Evolutionary conservation across 2,113 vertebrate species (phyloP).

Genomic region (Myotis brandtii): DNA sequence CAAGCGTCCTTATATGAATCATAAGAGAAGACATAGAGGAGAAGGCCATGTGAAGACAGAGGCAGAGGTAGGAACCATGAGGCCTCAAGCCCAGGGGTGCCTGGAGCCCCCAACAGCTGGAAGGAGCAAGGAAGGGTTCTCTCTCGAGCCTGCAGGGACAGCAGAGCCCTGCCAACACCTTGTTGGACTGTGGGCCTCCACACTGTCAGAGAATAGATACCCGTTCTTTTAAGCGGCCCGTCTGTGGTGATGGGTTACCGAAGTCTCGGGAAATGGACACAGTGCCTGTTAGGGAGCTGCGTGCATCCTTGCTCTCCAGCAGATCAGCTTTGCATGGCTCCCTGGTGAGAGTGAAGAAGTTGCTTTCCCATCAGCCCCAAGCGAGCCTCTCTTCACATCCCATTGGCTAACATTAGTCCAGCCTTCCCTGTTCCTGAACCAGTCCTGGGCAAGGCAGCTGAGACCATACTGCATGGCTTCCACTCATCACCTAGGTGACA

Average conservation of each 20-base stretch:
- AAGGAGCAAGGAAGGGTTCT: not conserved
- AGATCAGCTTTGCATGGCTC: too few relatives aligned
- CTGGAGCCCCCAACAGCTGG: not conserved
- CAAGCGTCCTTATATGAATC: not conserved
- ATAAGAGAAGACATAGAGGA: not conserved
- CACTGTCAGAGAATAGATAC: not conserved
- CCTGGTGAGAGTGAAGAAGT: not conserved
- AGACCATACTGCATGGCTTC: rapidly evolving
- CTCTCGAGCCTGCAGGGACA: not conserved
- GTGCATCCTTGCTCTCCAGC: not conserved
- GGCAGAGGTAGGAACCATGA: not conserved
- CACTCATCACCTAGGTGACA: not conserved
- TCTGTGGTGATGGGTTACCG: not conserved
- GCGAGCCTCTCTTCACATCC: too few relatives aligned
- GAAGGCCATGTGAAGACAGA: not conserved
- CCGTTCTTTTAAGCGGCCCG: not conserved
- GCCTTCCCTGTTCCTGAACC: not conserved
- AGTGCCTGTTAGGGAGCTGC: not conserved
- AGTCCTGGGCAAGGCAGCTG: not conserved
- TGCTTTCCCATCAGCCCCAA: not conserved
- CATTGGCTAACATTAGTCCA: rapidly evolving
- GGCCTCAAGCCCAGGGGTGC: rapidly evolving
- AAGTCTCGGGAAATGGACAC: not conserved
- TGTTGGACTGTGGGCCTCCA: not conserved
- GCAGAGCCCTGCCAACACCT: not conserved